phyloP scores from a whole-genome alignment of 1,140 invertebrate genomes.

The Spodoptera frugiperda region DNA sequence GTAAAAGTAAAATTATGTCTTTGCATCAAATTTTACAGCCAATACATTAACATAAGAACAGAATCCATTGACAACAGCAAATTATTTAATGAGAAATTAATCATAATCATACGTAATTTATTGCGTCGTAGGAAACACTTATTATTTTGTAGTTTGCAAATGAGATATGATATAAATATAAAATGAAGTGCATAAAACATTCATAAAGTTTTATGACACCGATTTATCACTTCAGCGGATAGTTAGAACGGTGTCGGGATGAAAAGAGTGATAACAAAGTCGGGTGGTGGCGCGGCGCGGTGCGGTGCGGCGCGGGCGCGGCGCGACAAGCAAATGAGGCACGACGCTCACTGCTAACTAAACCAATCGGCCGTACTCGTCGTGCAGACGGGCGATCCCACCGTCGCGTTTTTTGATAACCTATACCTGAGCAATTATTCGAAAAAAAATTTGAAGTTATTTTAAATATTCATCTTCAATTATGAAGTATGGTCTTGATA shows the following conservation, averaged over 20 bases:
- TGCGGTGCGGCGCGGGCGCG: conserved; percentile 57
- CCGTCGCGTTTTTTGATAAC: conserved; percentile 41
- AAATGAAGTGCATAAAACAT: conserved; percentile 46
- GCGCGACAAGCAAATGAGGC: conserved; percentile 83
- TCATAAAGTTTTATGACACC: conserved; percentile 64
- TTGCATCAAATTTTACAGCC: neutral
- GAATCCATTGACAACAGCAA: neutral
- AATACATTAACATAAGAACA: neutral
- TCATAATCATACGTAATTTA: conserved; percentile 15
- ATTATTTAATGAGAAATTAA: conserved; percentile 1
- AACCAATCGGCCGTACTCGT: conserved; percentile 77
- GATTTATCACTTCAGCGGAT: conserved; percentile 78
- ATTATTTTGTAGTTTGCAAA: conserved; percentile 14
- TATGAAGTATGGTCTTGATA: too few relatives aligned
- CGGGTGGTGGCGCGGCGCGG: conserved; percentile 62
- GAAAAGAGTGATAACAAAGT: conserved; percentile 83
- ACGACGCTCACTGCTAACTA: conserved; percentile 84
- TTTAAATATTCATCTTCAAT: conserved; percentile 49
- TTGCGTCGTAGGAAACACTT: neutral
- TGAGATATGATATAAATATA: conserved; percentile 54
- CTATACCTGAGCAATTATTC: neutral
- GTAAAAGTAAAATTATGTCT: neutral
- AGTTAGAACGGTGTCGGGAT: conserved; percentile 76
- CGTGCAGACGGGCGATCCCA: conserved; percentile 61
- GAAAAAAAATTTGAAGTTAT: neutral